phyloP scores from a whole-genome alignment of 2,113 vertebrate genomes.

The Gymnogyps californianus region DNA sequence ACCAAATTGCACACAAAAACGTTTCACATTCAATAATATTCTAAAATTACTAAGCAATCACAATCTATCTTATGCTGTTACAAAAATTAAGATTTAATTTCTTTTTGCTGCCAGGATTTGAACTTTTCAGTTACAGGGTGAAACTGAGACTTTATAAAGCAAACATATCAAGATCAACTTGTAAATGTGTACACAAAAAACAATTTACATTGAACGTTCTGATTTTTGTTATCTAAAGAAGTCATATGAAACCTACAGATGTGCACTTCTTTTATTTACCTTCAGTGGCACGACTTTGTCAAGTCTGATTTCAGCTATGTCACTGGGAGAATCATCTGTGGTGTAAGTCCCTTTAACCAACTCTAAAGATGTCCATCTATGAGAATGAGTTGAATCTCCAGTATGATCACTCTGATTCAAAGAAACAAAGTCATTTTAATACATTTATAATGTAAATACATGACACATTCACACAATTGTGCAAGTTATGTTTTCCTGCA shows the following conservation, averaged over 20 bases:
- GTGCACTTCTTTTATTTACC: slow-evolving; percentile 65
- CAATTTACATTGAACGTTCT: background rate
- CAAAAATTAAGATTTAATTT: background rate
- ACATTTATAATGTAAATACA: background rate
- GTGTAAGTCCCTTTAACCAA: slow-evolving; percentile 97
- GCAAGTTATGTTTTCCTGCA: background rate
- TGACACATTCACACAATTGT: fast-evolving
- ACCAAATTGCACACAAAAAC: background rate
- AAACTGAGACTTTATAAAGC: background rate
- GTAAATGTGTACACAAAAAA: background rate
- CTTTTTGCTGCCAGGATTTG: background rate
- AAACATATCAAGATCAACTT: background rate
- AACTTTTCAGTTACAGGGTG: background rate
- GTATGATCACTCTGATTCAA: slow-evolving; percentile 88
- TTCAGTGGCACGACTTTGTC: slow-evolving; percentile 97
- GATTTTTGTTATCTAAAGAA: background rate
- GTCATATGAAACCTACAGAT: background rate
- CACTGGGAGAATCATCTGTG: slow-evolving; percentile 95
- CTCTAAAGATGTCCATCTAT: slow-evolving; percentile 97
- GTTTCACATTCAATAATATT: background rate
- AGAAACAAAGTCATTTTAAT: background rate
- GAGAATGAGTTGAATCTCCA: slow-evolving; percentile 93
- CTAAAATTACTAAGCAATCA: background rate
- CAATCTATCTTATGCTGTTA: background rate
- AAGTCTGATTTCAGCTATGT: slow-evolving; percentile 95